Evolutionary conservation across 1,140 invertebrate species (phyloP).

Genomic region (Dufourea novaeangliae): DNA sequence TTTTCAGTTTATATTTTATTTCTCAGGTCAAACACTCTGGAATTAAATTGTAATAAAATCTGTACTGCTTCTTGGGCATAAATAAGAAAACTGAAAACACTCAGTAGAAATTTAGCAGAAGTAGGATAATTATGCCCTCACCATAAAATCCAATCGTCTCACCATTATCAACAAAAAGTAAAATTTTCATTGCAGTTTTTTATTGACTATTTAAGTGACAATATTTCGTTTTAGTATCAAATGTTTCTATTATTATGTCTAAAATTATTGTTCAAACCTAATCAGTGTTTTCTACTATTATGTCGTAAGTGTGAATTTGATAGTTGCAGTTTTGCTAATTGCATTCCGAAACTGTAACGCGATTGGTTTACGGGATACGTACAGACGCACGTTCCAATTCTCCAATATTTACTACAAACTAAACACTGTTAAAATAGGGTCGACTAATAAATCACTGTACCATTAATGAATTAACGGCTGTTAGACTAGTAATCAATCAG

Average conservation of each 20-base stretch:
- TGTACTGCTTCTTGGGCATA: no score
- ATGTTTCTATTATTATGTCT: no score
- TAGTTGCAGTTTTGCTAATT: background rate
- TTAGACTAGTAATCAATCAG: conserved; percentile 4
- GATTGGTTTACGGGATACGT: background rate
- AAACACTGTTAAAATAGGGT: background rate
- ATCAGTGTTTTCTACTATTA: background rate
- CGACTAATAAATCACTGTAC: conserved; percentile 18
- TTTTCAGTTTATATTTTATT: no score
- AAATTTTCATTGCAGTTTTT: no score
- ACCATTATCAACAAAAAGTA: no score
- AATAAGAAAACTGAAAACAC: no score
- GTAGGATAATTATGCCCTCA: no score
- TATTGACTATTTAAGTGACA: no score
- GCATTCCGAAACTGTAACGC: background rate
- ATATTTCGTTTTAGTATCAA: background rate
- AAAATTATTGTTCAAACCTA: background rate
- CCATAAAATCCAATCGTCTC: no score
- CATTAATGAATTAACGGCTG: conserved; percentile 13
- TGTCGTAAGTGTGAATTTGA: background rate
- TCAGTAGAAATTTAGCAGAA: no score
- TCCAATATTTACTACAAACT: background rate
- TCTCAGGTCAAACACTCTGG: no score
- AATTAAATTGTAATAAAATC: no score
- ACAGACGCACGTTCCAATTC: background rate